Percentiles rank a stretch among this genome's conserved stretches.
phyloP scores from a whole-genome alignment of 2,797 vertebrate species.

The Taeniopygia guttata region DNA sequence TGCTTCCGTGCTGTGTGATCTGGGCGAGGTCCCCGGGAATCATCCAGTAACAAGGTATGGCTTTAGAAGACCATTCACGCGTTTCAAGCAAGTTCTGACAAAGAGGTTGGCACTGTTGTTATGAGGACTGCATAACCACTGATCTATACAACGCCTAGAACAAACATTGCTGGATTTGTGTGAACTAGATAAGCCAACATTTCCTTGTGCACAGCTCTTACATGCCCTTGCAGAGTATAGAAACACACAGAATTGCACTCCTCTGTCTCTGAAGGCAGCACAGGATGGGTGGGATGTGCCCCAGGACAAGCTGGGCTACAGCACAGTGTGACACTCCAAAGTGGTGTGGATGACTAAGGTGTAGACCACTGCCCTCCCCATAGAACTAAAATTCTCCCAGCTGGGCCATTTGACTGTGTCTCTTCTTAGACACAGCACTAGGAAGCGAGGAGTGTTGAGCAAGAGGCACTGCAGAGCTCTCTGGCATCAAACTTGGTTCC shows the following conservation, averaged over 20 bases:
- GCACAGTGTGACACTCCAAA: no score
- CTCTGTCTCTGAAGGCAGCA: neutral
- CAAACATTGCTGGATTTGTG: neutral
- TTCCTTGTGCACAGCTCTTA: neutral
- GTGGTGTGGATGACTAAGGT: neutral
- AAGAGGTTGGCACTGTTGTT: neutral
- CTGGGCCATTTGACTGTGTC: neutral
- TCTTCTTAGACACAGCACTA: neutral
- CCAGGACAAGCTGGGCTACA: neutral
- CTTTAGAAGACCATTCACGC: neutral
- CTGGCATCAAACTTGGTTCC: neutral
- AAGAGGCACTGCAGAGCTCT: neutral
- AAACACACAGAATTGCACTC: neutral
- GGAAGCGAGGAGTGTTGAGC: rapidly evolving
- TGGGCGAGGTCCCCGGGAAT: neutral
- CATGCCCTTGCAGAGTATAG: neutral
- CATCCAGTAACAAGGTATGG: rapidly evolving
- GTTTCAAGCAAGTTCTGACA: neutral
- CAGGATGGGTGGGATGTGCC: no score
- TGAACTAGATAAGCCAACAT: neutral
- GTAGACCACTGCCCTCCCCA: neutral
- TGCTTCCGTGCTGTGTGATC: neutral
- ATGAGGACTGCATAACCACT: neutral
- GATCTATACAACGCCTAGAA: neutral
- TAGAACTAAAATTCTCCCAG: neutral